These are phyloP conservation scores for Hydropsyche tenuis DNA, from an alignment of 1,140 invertebrate species.

Conservation along the genomic window DNA sequence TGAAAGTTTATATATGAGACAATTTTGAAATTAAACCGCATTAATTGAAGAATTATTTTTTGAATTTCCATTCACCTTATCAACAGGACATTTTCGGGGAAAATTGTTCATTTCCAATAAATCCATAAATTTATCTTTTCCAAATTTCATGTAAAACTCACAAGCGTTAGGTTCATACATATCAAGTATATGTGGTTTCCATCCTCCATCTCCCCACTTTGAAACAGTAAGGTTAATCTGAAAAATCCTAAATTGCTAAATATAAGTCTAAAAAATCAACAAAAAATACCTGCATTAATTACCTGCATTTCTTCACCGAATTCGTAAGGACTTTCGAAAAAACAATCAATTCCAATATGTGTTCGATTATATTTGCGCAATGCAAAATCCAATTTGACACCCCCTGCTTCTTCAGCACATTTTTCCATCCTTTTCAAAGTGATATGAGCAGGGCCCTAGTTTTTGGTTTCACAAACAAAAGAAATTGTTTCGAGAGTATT, in stretches of 20 bases:
- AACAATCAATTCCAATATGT: background rate
- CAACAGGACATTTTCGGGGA: background rate
- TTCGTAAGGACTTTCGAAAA: background rate
- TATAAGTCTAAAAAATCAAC: no score
- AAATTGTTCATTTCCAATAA: background rate
- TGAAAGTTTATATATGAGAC: no score
- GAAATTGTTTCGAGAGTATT: no score
- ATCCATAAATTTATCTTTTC: background rate
- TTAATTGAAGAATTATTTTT: no score
- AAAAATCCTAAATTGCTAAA: background rate
- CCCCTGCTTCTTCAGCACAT: background rate
- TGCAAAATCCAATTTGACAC: background rate
- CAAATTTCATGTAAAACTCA: slow-evolving; percentile 35
- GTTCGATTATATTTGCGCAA: slow-evolving; percentile 4
- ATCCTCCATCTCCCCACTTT: slow-evolving; percentile 40
- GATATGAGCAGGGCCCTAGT: slow-evolving; percentile 4
- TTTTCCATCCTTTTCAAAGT: slow-evolving; percentile 18
- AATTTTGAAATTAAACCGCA: no score
- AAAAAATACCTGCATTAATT: no score
- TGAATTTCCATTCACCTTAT: background rate
- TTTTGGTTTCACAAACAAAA: no score
- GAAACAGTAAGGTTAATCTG: slow-evolving; percentile 1
- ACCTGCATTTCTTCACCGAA: background rate
- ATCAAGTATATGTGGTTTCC: slow-evolving; percentile 37
- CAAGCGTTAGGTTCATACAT: slow-evolving; percentile 11